Percentiles rank a stretch among this genome's conserved stretches.
Evolutionary conservation across 2,888 invertebrate genomes (phyloP).

Genomic region (Drosophila picticornis): DNA sequence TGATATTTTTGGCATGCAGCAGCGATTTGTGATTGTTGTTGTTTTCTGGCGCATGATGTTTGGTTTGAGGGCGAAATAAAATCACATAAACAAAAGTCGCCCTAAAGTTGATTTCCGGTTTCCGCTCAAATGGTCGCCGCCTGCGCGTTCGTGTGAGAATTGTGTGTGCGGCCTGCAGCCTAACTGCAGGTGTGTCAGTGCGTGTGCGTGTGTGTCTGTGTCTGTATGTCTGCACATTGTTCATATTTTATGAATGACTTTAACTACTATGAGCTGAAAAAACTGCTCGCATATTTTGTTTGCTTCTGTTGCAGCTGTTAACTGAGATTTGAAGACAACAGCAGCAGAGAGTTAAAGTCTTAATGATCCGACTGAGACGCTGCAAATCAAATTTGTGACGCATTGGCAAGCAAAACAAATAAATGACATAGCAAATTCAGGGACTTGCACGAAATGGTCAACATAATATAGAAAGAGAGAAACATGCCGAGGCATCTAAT

Average conservation of each 20-base stretch:
- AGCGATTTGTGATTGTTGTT: slow-evolving; percentile 32
- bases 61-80: slow-evolving; percentile 54
- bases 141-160: slow-evolving; percentile 73
- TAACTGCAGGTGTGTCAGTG: slow-evolving; percentile 51
- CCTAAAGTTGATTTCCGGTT: slow-evolving; percentile 79
- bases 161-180: slow-evolving; percentile 65
- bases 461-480: background rate
- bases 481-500: slow-evolving; percentile 47
- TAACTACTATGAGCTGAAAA: slow-evolving; percentile 18
- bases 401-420: slow-evolving; percentile 26
- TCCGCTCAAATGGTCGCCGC: slow-evolving; percentile 73
- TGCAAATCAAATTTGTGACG: slow-evolving; percentile 36
- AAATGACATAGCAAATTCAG: slow-evolving; percentile 31
- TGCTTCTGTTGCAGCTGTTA: slow-evolving; percentile 20
- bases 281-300: slow-evolving; percentile 23
- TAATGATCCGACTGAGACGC: slow-evolving; percentile 38
- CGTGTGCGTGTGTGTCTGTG: slow-evolving; percentile 12
- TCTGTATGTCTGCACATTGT: slow-evolving; percentile 52
- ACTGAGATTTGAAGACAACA: slow-evolving; percentile 17
- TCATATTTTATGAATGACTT: slow-evolving; percentile 78
- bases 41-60: slow-evolving; percentile 34
- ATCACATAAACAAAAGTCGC: slow-evolving; percentile 71
- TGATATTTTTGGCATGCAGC: slow-evolving; percentile 58
- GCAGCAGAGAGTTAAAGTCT: background rate
- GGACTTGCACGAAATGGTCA: slow-evolving; percentile 23